Conservation (phyloP, 2,888 invertebrate species). For the Microplitis deprimator region DNA sequence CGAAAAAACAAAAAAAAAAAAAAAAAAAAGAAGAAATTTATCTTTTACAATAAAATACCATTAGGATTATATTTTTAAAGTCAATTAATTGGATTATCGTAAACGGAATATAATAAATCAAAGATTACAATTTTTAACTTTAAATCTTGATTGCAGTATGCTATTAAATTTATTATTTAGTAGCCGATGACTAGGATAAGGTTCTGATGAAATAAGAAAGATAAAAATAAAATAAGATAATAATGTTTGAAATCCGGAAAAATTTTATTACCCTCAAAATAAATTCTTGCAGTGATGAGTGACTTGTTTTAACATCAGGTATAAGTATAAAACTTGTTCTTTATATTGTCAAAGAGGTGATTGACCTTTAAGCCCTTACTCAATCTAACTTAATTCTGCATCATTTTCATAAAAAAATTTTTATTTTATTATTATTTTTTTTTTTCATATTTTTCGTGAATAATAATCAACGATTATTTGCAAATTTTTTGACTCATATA, state of each 20-base stretch:
- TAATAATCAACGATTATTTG: neutral
- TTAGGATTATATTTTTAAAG: too few relatives aligned
- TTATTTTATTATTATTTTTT: neutral
- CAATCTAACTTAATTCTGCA: neutral
- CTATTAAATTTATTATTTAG: too few relatives aligned
- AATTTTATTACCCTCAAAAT: slow-evolving; percentile 21
- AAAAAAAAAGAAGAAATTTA: too few relatives aligned
- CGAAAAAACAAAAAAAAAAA: too few relatives aligned
- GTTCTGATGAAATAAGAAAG: neutral
- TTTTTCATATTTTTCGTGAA: neutral
- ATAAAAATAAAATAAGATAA: neutral
- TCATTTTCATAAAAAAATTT: neutral
- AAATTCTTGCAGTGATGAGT: slow-evolving; percentile 19
- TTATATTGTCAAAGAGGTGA: slow-evolving; percentile 12
- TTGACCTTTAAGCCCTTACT: slow-evolving; percentile 16
- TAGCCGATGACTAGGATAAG: too few relatives aligned
- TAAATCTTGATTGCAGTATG: too few relatives aligned
- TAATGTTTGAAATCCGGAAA: neutral
- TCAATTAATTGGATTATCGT: too few relatives aligned
- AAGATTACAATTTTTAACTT: too few relatives aligned
- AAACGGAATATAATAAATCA: too few relatives aligned
- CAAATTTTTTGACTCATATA: too few relatives aligned
- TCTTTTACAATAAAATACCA: neutral
- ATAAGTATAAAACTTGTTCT: slow-evolving; percentile 19
- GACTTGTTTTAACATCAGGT: slow-evolving; percentile 17